Conservation (phyloP, 2,797 vertebrate species). For the Clamator glandarius region DNA sequence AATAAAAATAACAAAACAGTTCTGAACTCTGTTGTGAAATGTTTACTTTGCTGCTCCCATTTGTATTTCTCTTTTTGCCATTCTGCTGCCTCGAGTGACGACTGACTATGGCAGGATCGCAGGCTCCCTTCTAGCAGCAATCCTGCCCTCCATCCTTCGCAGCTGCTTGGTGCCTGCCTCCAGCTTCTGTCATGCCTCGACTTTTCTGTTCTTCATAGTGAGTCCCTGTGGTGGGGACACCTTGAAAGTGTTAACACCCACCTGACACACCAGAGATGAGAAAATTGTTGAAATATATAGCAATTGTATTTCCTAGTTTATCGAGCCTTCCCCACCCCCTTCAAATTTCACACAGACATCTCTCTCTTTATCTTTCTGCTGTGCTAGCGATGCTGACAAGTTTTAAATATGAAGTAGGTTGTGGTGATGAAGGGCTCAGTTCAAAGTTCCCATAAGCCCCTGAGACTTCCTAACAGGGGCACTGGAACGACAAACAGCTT, state of each 20-base stretch:
- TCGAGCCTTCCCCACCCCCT: background rate
- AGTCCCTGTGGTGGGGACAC: background rate
- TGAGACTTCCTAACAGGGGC: background rate
- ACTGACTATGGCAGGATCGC: background rate
- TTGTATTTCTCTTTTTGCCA: background rate
- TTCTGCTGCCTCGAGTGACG: accelerated
- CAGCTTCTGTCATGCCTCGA: accelerated
- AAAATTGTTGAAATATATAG: background rate
- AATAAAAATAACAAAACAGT: background rate
- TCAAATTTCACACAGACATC: background rate
- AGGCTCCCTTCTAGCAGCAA: background rate
- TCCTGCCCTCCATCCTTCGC: background rate
- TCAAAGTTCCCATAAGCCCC: background rate
- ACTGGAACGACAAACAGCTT: background rate
- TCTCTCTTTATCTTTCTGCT: background rate
- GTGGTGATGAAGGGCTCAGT: background rate
- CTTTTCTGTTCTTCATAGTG: background rate
- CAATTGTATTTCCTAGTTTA: background rate
- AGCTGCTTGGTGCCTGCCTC: background rate
- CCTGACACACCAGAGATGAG: background rate
- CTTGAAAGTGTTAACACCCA: background rate
- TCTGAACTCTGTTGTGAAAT: background rate
- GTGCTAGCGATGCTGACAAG: background rate
- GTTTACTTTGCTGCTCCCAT: background rate
- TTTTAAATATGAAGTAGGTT: background rate